Percentiles rank a stretch among this genome's conserved stretches.
phyloP scores from a whole-genome alignment of 2,888 invertebrate genomes.

The Brenthis ino region DNA sequence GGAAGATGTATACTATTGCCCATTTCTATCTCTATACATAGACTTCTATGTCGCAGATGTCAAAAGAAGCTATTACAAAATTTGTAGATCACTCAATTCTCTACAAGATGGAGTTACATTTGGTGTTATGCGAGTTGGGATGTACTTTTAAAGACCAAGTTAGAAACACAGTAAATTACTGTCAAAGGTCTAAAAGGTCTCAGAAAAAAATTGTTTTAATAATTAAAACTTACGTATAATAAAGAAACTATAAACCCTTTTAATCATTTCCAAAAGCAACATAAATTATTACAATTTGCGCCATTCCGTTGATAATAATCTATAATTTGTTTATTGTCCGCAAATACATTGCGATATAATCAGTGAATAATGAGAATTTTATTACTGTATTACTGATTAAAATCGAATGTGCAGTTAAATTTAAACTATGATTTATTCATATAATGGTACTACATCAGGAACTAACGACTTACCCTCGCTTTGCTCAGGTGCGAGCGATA shows the following conservation, averaged over 20 bases:
- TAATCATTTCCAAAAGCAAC: conserved; percentile 1
- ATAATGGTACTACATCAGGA: not conserved
- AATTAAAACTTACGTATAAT: conserved; percentile 1
- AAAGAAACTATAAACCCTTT: not conserved
- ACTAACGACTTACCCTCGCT: too few species aligned
- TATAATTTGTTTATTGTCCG: conserved; percentile 7
- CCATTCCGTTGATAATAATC: conserved; percentile 8
- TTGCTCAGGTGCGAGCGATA: too few species aligned
- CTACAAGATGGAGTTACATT: too few species aligned
- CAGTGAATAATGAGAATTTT: conserved; percentile 22
- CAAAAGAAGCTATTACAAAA: too few species aligned
- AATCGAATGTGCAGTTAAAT: conserved; percentile 5
- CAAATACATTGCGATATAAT: conserved; percentile 18
- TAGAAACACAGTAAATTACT: not conserved
- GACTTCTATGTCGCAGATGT: too few species aligned
- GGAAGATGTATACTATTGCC: too few species aligned
- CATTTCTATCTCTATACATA: too few species aligned
- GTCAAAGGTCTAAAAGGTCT: not conserved
- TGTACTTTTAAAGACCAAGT: not conserved
- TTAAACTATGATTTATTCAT: not conserved
- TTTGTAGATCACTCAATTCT: too few species aligned
- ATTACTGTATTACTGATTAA: conserved; percentile 21
- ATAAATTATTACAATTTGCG: conserved; percentile 12
- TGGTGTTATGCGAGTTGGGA: too few species aligned
- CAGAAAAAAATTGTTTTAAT: not conserved